Evolutionary conservation across 1,140 invertebrate species (phyloP), one percentile per base, ranked within the genome.

Genomic region (Listronotus oregonensis): DNA sequence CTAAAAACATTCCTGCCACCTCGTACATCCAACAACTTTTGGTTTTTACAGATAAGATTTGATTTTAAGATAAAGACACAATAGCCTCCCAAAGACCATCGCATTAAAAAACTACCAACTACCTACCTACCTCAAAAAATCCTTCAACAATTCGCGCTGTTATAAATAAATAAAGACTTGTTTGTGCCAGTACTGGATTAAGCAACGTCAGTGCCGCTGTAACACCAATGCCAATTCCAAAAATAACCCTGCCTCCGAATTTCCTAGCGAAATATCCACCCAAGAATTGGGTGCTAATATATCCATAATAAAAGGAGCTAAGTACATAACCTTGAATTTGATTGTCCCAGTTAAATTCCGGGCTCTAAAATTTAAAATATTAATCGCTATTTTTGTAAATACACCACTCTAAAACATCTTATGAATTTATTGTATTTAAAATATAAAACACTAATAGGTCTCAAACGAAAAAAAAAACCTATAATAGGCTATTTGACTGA

Each of bases 261-360:
- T 79, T 79, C 7, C 82, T 75, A 3, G 81, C 82, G 8, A 88
- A 58, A 80, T 81, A 85, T 17, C 86, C 86, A 11, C 74, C 74
- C 9, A 87, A 79, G 49, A 91, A 79, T 76, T 91, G 90, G 0
- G 90, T 91, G 37, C 88, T 77, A 31, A 91, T 85, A 71, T 92
- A 91, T 6, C 90, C 90, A 71, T 91, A 92, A 78, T 95, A 96
- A 80, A 96, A 96, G 0, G 93, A 91, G 72, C 92, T 92, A 21
- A 96, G 79, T 40, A 96, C 85, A 7, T 92, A 77, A 3, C 93
- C 93, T 80, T 91, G 90, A 10, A 88, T 85, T 73, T 86, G 84
- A 2, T 87, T 86, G 71, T 89, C 86, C 93, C 93, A 96, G 46
- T 87, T 82, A 75, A 95, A 95, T 74, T 95, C 91, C 59, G 63